These are phyloP conservation scores for Drosophila paulistorum DNA, from an alignment of 1,140 invertebrate genomes.

Conservation along the genomic window DNA sequence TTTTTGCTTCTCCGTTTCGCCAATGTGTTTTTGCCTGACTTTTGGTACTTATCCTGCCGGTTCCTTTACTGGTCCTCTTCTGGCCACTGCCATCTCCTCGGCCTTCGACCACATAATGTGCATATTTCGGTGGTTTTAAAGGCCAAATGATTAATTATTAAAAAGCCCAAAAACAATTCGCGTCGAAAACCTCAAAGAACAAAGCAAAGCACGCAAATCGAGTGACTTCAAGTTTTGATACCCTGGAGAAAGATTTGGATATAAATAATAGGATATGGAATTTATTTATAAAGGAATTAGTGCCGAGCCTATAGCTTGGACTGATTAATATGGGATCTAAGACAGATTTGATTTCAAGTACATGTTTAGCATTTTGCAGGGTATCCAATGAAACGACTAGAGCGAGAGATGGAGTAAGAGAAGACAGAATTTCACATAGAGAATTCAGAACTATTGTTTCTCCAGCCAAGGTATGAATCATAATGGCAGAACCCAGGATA, in stretches of 20 bases:
- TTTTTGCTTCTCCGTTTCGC: constrained; percentile 32
- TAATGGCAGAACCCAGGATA: neutral
- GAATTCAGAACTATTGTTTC: neutral
- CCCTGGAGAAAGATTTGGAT: neutral
- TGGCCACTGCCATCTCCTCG: constrained; percentile 22
- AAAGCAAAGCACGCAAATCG: neutral
- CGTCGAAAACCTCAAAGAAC: neutral
- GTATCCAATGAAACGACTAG: neutral
- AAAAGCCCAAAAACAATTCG: constrained; percentile 37
- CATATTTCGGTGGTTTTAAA: constrained; percentile 71
- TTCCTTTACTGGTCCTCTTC: neutral
- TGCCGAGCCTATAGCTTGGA: too few species aligned
- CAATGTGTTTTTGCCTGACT: constrained; percentile 24
- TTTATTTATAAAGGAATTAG: too few species aligned
- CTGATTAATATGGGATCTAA: too few species aligned
- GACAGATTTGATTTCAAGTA: too few species aligned
- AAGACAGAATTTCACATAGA: constrained; percentile 1
- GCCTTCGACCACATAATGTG: constrained; percentile 64
- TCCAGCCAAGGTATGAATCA: too few species aligned
- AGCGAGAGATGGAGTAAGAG: neutral
- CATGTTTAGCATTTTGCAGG: too few species aligned
- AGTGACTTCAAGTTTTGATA: neutral
- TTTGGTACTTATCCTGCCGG: neutral
- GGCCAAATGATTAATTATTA: constrained; percentile 78
- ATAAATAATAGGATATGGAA: too few species aligned